A percentile compares a stretch with the other conserved stretches of the same genome.
Conservation (phyloP, 1,140 invertebrate species). For the Drosophila parvula region DNA sequence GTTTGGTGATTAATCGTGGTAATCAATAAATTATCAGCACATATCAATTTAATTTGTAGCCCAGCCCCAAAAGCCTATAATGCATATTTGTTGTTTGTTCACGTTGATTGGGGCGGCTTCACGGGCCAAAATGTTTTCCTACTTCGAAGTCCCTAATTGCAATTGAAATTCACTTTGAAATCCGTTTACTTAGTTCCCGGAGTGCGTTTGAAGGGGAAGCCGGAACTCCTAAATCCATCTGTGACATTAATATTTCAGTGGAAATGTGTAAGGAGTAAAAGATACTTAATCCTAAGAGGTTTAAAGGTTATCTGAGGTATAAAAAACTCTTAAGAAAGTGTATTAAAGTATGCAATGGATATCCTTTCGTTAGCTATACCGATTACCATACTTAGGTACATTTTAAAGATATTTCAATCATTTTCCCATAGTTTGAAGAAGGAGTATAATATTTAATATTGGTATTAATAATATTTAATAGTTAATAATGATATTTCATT, state of each 20-base stretch:
- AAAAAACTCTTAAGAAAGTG: background rate
- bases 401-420: too few species aligned
- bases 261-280: background rate
- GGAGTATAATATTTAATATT: too few species aligned
- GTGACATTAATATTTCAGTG: background rate
- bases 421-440: too few species aligned
- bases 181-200: slow-evolving; percentile 6
- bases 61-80: slow-evolving; percentile 28
- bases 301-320: background rate
- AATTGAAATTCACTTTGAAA: slow-evolving; percentile 32
- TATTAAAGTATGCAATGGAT: background rate
- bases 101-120: slow-evolving; percentile 2
- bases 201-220: background rate
- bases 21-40: slow-evolving; percentile 73
- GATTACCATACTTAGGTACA: too few species aligned
- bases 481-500: too few species aligned
- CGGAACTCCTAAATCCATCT: background rate
- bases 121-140: background rate
- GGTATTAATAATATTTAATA: too few species aligned
- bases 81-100: slow-evolving; percentile 53
- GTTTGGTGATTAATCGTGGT: slow-evolving; percentile 60
- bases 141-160: slow-evolving; percentile 1
- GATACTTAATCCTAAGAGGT: background rate
- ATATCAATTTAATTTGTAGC: slow-evolving; percentile 62
- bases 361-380: too few species aligned